A percentile compares a stretch with the other conserved stretches of the same genome.
phyloP scores from a whole-genome alignment of 2,797 vertebrate species.

The Peromyscus attwateri region DNA sequence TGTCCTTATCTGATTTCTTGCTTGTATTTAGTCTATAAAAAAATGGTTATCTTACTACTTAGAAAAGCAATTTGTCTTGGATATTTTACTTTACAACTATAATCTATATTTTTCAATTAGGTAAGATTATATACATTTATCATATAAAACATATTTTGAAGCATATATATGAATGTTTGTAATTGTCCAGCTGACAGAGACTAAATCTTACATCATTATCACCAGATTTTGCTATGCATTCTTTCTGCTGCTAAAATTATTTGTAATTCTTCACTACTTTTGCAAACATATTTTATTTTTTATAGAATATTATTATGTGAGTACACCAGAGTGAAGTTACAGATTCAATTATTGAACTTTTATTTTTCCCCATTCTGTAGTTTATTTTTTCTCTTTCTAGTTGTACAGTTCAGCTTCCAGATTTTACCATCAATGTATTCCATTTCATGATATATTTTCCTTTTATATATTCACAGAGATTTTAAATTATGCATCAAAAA shows the following conservation, averaged over 20 bases:
- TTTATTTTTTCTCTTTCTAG: not conserved
- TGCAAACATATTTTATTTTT: not conserved
- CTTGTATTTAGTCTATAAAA: not conserved
- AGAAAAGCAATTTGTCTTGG: not conserved
- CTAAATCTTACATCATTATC: not conserved
- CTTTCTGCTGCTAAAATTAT: not conserved
- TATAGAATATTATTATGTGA: not conserved
- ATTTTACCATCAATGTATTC: not conserved
- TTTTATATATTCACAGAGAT: not conserved
- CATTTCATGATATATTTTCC: not conserved
- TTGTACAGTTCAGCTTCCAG: not conserved
- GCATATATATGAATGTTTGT: not conserved
- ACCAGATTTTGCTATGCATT: not conserved
- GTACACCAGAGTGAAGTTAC: not conserved
- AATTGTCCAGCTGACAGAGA: not conserved
- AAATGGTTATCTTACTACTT: not conserved
- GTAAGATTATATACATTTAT: not conserved
- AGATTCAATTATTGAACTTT: not conserved
- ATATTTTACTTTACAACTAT: not conserved
- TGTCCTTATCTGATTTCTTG: not conserved
- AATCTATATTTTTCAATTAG: not conserved
- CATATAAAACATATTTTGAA: not conserved
- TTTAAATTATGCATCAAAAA: not conserved
- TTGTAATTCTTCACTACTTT: slow-evolving; percentile 18
- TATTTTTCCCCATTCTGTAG: not conserved